Percentiles rank a stretch among this genome's conserved stretches.
Evolutionary conservation across 1,140 invertebrate species (phyloP).

Genomic region (Copidosoma floridanum): DNA sequence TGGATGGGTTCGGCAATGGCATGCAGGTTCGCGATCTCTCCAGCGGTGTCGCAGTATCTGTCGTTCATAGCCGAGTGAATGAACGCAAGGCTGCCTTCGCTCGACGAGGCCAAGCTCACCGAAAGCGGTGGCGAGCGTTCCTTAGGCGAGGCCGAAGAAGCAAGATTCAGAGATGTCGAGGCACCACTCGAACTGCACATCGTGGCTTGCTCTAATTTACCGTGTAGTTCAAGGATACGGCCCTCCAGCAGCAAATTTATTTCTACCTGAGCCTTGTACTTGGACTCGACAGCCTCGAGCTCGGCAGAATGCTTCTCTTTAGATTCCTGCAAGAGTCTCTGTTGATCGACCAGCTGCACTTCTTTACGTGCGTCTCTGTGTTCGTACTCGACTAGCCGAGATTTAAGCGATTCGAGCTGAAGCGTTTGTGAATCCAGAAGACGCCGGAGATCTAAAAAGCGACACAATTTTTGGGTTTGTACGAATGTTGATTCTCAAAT

Average conservation of each 20-base stretch:
- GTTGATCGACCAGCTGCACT: slow-evolving; percentile 51
- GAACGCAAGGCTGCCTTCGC: slow-evolving; percentile 52
- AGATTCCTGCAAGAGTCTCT: slow-evolving; percentile 53
- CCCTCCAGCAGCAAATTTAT: slow-evolving; percentile 69
- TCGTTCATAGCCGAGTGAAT: slow-evolving; percentile 51
- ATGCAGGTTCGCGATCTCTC: slow-evolving; percentile 52
- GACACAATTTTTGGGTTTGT: too few relatives aligned
- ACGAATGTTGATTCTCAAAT: too few relatives aligned
- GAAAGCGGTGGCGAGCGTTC: slow-evolving; percentile 52
- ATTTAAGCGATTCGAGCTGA: slow-evolving; percentile 47
- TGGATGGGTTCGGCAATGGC: slow-evolving; percentile 48
- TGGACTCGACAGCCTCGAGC: slow-evolving; percentile 66
- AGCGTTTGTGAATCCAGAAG: slow-evolving; percentile 52
- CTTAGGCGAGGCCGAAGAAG: slow-evolving; percentile 51
- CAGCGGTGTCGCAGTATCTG: slow-evolving; percentile 49
- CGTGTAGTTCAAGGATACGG: slow-evolving; percentile 64
- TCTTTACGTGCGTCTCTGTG: slow-evolving; percentile 54
- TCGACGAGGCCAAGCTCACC: slow-evolving; percentile 53
- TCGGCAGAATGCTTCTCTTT: slow-evolving; percentile 58
- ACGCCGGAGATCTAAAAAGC: slow-evolving; percentile 46
- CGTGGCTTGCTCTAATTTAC: slow-evolving; percentile 55
- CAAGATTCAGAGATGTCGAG: slow-evolving; percentile 35
- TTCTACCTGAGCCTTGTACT: slow-evolving; percentile 68
- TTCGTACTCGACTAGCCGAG: slow-evolving; percentile 54
- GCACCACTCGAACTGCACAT: slow-evolving; percentile 17